Conservation (phyloP, 2,888 invertebrate species). For the Chalcosyrphus nemorum region DNA sequence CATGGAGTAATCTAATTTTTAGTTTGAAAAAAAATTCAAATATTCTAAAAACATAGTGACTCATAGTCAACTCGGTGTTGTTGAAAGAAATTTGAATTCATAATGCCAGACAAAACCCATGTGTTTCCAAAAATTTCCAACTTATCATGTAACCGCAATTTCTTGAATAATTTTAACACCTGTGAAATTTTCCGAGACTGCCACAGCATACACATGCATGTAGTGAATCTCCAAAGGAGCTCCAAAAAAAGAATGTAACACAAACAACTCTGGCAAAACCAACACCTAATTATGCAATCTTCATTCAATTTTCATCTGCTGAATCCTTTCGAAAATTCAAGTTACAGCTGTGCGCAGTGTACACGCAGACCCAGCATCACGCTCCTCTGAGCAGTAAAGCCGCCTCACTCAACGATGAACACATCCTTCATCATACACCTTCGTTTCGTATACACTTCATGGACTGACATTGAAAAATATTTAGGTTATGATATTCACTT, state of each 20-base stretch:
- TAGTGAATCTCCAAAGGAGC: background rate
- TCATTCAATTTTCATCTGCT: slow-evolving; percentile 44
- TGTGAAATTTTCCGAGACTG: background rate
- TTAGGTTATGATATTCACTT: slow-evolving; percentile 70
- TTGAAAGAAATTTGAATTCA: slow-evolving; percentile 13
- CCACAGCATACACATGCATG: background rate
- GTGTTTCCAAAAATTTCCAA: slow-evolving; percentile 10
- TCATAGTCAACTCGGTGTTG: background rate
- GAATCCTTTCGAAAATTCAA: slow-evolving; percentile 34
- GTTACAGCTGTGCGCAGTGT: slow-evolving; percentile 28
- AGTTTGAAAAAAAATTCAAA: background rate
- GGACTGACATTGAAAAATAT: slow-evolving; percentile 70
- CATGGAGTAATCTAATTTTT: background rate
- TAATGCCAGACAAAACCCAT: slow-evolving; percentile 13
- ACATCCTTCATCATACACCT: slow-evolving; percentile 29
- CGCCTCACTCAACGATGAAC: slow-evolving; percentile 2
- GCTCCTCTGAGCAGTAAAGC: background rate
- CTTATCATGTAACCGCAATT: slow-evolving; percentile 25
- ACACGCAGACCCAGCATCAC: slow-evolving; percentile 1
- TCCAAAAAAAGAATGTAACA: background rate
- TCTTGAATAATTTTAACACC: slow-evolving; percentile 40
- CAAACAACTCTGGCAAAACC: slow-evolving; percentile 20
- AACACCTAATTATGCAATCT: slow-evolving; percentile 55
- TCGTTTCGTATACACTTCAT: slow-evolving; percentile 21
- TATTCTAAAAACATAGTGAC: background rate